A percentile compares a stretch with the other conserved stretches of the same genome.
phyloP scores from a whole-genome alignment of 2,113 vertebrate species.

The Orthonyx spaldingii region DNA sequence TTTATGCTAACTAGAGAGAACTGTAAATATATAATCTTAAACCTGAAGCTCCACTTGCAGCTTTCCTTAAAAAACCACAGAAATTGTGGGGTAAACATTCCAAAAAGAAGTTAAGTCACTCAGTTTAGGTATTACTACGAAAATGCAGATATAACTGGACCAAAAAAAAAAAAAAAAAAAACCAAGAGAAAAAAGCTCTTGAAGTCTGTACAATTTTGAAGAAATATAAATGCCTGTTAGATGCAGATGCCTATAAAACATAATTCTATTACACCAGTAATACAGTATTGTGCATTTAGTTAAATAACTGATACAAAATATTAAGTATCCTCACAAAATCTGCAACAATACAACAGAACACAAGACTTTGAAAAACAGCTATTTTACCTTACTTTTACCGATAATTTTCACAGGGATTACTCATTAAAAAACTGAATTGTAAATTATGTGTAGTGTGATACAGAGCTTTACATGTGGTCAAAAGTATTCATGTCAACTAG shows the following conservation, averaged over 20 bases:
- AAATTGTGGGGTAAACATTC: neutral
- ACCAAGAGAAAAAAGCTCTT: neutral
- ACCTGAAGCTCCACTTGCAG: neutral
- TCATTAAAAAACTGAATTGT: neutral
- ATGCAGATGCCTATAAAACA: neutral
- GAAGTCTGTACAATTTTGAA: neutral
- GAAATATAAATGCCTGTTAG: neutral
- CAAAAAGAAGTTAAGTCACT: neutral
- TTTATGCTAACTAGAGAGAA: neutral
- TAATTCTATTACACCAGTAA: neutral
- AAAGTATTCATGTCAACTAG: neutral
- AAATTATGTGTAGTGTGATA: rapidly evolving
- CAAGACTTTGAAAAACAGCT: neutral
- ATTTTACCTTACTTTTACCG: neutral
- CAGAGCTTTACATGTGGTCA: neutral
- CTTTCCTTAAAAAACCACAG: neutral
- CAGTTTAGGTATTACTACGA: neutral
- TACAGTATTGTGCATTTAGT: neutral
- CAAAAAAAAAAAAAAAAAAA: neutral
- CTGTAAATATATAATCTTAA: neutral
- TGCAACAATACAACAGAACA: neutral
- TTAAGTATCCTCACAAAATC: neutral
- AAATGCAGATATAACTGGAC: neutral
- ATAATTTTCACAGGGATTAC: neutral
- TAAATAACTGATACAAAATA: neutral